Percentiles rank a stretch among this genome's conserved stretches.
Conservation (phyloP, 2,888 invertebrate genomes). For the Pyrocoelia pectoralis region DNA sequence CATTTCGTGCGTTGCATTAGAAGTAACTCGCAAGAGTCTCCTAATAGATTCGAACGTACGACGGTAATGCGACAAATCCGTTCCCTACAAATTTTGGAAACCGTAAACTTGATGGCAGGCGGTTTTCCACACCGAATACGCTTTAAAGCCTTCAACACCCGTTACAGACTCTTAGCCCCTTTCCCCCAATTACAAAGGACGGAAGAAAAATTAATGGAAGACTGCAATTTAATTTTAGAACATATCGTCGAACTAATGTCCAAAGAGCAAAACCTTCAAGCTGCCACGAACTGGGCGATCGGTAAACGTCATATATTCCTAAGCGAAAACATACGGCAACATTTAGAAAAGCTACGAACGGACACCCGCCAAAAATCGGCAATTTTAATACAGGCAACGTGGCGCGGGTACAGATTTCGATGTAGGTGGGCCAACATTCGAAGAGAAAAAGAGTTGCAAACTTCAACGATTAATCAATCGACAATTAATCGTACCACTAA, state of each 20-base stretch:
- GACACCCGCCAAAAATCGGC: conserved; percentile 83
- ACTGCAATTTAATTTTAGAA: conserved; percentile 78
- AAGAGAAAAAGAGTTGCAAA: conserved; percentile 49
- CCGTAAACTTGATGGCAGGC: conserved; percentile 94
- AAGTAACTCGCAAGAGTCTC: conserved; percentile 82
- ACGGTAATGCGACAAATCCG: conserved; percentile 89
- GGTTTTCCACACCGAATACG: conserved; percentile 95
- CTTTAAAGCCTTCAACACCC: conserved; percentile 88
- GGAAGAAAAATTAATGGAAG: conserved; percentile 79
- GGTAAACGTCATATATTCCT: conserved; percentile 94
- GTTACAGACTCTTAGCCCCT: conserved; percentile 87
- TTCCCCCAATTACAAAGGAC: conserved; percentile 72
- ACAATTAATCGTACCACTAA: conserved; percentile 51
- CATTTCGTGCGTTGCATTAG: conserved; percentile 94
- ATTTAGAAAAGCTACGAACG: conserved; percentile 82
- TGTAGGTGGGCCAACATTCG: conserved; percentile 70
- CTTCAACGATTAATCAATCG: conserved; percentile 36
- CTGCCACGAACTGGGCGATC: conserved; percentile 86
- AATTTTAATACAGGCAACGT: conserved; percentile 82
- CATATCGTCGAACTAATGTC: conserved; percentile 69
- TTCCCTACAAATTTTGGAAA: conserved; percentile 87
- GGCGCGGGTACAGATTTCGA: conserved; percentile 82
- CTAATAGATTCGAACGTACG: conserved; percentile 84
- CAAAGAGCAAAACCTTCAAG: conserved; percentile 64
- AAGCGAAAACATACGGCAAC: conserved; percentile 92